phyloP scores from a whole-genome alignment of 2,113 vertebrate genomes.

The sheep (Ovis aries) region DNA sequence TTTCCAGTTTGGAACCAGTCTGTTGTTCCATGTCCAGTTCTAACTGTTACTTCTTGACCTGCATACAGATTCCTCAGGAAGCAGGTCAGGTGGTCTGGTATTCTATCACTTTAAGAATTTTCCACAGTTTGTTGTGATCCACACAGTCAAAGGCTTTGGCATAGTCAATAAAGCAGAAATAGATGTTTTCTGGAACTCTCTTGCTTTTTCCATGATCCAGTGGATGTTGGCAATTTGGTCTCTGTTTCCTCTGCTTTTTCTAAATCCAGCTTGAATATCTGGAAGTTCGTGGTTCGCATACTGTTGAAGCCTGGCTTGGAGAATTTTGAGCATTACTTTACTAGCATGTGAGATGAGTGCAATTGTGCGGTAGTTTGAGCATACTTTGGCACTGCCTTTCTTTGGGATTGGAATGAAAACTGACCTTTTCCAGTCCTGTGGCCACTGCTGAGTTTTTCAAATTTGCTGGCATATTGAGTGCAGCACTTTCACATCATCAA shows the following conservation, averaged over 20 bases:
- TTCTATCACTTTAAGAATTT: background rate
- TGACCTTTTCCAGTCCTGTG: background rate
- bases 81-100: background rate
- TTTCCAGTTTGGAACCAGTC: background rate
- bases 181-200: background rate
- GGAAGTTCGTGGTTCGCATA: background rate
- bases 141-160: background rate
- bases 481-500: background rate
- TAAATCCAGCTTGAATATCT: background rate
- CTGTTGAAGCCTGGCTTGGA: background rate
- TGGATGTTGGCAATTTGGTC: background rate
- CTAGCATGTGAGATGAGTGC: background rate
- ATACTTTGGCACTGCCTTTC: background rate
- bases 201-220: background rate
- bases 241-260: background rate
- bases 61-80: background rate
- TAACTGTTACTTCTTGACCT: background rate
- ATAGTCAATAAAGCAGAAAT: background rate
- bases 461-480: background rate
- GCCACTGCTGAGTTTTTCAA: background rate
- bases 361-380: background rate
- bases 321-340: background rate
- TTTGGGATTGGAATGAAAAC: background rate
- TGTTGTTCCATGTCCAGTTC: background rate
- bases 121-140: background rate